Percentiles rank a stretch among this genome's conserved stretches.
Evolutionary conservation across 2,113 vertebrate genomes (phyloP).

Genomic region (Ariopsis seemanni): DNA sequence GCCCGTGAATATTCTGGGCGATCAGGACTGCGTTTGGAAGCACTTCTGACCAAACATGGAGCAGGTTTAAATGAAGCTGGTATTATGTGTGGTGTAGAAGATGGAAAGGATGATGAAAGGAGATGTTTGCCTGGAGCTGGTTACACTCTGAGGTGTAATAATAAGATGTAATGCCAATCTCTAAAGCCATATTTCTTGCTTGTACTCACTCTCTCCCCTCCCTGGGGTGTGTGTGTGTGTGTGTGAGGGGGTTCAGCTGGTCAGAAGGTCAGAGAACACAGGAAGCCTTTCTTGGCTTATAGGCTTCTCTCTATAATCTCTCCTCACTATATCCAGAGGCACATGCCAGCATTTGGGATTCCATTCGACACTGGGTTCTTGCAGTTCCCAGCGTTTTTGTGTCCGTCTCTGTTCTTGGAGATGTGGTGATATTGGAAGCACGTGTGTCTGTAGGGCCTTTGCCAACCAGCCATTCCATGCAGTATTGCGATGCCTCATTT

Average conservation of each 20-base stretch:
- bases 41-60: background rate
- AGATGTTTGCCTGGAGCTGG: background rate
- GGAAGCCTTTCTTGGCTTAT: constrained; percentile 17
- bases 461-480: constrained; percentile 47
- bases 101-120: background rate
- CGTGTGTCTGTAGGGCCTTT: constrained; percentile 20
- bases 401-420: background rate
- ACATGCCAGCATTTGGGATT: background rate
- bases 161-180: background rate
- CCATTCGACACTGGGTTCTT: background rate
- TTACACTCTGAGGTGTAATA: background rate
- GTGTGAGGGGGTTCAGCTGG: constrained; percentile 62
- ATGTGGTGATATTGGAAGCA: background rate
- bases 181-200: background rate
- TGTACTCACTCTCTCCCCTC: background rate
- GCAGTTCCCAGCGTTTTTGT: background rate
- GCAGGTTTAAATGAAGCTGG: background rate
- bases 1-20: background rate
- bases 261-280: constrained; percentile 65
- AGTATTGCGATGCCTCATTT: constrained; percentile 52
- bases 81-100: background rate
- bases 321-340: background rate
- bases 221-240: background rate
- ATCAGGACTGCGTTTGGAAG: background rate
- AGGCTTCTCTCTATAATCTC: background rate